Percentiles rank a stretch among this genome's conserved stretches.
These are phyloP conservation scores for Borostomias antarcticus DNA, from an alignment of 2,797 vertebrate species.

Conservation along the genomic window DNA sequence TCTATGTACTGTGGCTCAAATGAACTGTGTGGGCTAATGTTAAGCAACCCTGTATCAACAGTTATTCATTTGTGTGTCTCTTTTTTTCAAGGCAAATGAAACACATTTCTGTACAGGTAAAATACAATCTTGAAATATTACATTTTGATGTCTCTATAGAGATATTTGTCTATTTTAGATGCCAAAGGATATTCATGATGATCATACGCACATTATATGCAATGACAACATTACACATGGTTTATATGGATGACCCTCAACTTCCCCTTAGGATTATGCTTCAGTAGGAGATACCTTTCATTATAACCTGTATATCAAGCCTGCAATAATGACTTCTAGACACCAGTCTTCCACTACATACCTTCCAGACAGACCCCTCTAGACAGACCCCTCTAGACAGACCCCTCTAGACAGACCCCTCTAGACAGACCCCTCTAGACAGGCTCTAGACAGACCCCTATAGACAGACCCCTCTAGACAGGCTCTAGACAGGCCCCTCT, in stretches of 20 bases:
- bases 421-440: no score
- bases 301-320: no score
- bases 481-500: no score
- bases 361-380: no score
- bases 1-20: no score
- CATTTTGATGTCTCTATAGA: conserved; percentile 7
- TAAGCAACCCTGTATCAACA: background rate
- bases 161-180: conserved; percentile 16
- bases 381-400: no score
- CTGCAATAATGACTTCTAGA: no score
- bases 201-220: background rate
- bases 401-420: no score
- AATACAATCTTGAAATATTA: conserved; percentile 4
- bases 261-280: conserved; percentile 1
- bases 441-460: no score
- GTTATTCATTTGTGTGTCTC: background rate
- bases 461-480: no score
- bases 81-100: background rate
- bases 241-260: conserved; percentile 29
- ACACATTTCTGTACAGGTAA: background rate
- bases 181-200: background rate
- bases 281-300: background rate
- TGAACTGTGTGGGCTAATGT: no score
- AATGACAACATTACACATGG: background rate
- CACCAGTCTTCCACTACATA: no score